Conservation (phyloP, 2,113 vertebrate species). For the Myiagra hebetior region DNA sequence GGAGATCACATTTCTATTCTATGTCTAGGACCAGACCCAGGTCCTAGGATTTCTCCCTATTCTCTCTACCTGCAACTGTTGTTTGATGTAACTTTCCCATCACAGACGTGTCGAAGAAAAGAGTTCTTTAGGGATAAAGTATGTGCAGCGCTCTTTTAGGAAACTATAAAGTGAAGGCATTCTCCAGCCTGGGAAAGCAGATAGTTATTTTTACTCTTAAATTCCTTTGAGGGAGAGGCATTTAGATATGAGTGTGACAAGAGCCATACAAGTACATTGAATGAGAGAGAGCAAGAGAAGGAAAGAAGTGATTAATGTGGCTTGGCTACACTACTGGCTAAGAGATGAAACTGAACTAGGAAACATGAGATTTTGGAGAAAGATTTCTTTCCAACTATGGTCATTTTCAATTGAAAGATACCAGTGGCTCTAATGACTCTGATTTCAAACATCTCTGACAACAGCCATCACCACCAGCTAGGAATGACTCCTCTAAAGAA, state of each 20-base stretch:
- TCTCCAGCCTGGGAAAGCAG: constrained; percentile 12
- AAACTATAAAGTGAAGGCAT: neutral
- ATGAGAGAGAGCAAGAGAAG: neutral
- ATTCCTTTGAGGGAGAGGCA: neutral
- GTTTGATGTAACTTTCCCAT: neutral
- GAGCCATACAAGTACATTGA: neutral
- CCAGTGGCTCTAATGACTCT: neutral
- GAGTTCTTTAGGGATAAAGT: neutral
- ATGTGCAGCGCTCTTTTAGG: neutral
- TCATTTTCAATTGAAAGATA: neutral
- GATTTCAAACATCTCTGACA: neutral
- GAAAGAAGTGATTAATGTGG: neutral
- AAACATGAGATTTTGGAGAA: neutral
- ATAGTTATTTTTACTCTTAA: constrained; percentile 50
- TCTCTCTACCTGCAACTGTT: neutral
- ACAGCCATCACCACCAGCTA: neutral
- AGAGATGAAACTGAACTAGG: neutral
- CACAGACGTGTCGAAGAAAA: neutral
- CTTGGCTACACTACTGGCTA: neutral
- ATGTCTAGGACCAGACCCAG: neutral
- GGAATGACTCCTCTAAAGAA: neutral
- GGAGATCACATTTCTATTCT: neutral
- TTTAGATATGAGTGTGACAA: neutral
- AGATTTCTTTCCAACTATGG: neutral
- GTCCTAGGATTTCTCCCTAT: neutral